phyloP scores from a whole-genome alignment of 1,140 invertebrate species.

The Amyelois transitella region DNA sequence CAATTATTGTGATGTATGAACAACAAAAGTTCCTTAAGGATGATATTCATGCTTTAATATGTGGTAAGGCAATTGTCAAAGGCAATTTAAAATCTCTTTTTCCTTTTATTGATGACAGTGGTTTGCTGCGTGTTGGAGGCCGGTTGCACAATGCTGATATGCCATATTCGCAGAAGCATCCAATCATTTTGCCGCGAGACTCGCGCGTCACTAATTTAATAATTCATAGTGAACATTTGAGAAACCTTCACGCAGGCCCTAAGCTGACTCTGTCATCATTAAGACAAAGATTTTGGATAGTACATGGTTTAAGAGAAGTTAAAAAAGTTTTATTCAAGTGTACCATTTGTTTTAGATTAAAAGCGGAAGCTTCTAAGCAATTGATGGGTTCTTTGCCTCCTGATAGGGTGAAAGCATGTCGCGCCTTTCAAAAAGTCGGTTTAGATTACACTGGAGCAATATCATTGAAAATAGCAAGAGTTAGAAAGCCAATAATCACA shows the following conservation, averaged over 20 bases:
- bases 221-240: slow-evolving; percentile 19
- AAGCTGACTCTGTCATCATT: slow-evolving; percentile 5
- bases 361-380: slow-evolving; percentile 19
- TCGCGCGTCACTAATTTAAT: slow-evolving; percentile 27
- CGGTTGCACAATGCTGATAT: no score
- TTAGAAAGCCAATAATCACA: slow-evolving; percentile 15
- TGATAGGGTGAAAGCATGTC: slow-evolving; percentile 16
- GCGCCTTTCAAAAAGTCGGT: slow-evolving; percentile 35
- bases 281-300: slow-evolving; percentile 18
- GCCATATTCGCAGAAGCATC: slow-evolving; percentile 28
- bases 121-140: no score
- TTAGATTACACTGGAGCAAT: slow-evolving; percentile 24
- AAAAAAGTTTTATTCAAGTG: slow-evolving; percentile 5
- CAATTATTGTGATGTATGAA: no score
- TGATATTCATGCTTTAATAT: no score
- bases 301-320: slow-evolving; percentile 3
- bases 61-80: no score
- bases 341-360: slow-evolving; percentile 16
- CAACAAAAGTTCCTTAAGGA: no score
- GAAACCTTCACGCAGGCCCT: slow-evolving; percentile 16
- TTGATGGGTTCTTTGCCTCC: slow-evolving; percentile 42
- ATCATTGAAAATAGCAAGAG: slow-evolving; percentile 10
- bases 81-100: no score
- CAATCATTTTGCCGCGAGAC: slow-evolving; percentile 23
- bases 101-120: no score